These are phyloP conservation scores for Agrotis clavis DNA, from an alignment of 2,888 invertebrate species.

Conservation along the genomic window DNA sequence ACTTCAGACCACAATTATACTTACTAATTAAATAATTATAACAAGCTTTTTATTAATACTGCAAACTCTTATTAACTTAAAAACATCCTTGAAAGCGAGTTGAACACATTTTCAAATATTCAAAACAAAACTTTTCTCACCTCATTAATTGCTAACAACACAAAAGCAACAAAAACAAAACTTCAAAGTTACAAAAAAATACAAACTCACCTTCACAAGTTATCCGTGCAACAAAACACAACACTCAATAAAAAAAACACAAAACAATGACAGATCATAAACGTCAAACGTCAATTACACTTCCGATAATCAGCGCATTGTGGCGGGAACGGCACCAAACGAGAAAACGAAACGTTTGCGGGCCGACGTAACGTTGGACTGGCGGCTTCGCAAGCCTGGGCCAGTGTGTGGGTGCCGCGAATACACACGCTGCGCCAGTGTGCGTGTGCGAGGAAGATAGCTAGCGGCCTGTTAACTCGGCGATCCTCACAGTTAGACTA, in stretches of 20 bases:
- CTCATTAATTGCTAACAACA: conserved; percentile 25
- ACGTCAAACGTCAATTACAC: conserved; percentile 70
- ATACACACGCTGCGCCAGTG: conserved; percentile 66
- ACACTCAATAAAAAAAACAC: conserved; percentile 63
- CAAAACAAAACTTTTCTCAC: conserved; percentile 1
- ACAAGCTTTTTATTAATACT: too few species aligned
- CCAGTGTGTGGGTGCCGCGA: conserved; percentile 53
- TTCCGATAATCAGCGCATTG: conserved; percentile 65
- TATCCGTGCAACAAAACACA: conserved; percentile 62
- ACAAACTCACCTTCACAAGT: conserved; percentile 57
- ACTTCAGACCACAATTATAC: too few species aligned
- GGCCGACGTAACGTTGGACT: conserved; percentile 65
- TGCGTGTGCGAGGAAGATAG: conserved; percentile 82
- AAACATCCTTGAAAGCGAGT: neutral
- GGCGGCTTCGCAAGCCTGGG: conserved; percentile 56
- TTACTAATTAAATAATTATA: too few species aligned
- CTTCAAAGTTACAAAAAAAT: conserved; percentile 10
- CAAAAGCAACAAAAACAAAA: conserved; percentile 21
- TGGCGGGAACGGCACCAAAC: conserved; percentile 66
- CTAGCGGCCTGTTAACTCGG: conserved; percentile 87
- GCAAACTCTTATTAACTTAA: neutral
- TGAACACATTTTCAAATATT: neutral
- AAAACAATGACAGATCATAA: conserved; percentile 65
- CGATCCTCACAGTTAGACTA: conserved; percentile 91
- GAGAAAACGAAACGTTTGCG: conserved; percentile 61